These are phyloP conservation scores for Drosophila funebris DNA, from an alignment of 1,140 invertebrate species.

Conservation along the genomic window DNA sequence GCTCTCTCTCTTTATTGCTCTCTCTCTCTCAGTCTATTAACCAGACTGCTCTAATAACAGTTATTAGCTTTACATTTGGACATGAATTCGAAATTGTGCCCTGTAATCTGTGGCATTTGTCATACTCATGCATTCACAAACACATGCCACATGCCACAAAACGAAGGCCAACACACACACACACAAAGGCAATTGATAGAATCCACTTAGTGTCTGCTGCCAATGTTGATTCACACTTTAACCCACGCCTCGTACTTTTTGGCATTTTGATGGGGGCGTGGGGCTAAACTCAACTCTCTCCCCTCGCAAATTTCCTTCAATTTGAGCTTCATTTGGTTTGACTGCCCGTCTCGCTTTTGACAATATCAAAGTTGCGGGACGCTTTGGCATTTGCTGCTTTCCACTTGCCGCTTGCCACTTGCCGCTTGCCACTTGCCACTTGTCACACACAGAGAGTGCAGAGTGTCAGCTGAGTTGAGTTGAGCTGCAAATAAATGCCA, in stretches of 20 bases:
- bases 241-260: neutral
- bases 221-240: constrained; percentile 3
- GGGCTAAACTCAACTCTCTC: neutral
- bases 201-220: constrained; percentile 60
- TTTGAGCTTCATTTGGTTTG: constrained; percentile 25
- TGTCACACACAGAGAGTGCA: neutral
- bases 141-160: constrained; percentile 40
- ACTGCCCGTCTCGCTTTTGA: constrained; percentile 37
- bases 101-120: constrained; percentile 24
- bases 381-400: neutral
- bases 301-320: constrained; percentile 7
- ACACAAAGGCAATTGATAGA: constrained; percentile 60
- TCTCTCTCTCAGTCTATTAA: neutral
- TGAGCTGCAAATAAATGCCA: constrained; percentile 74
- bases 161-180: constrained; percentile 1
- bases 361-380: constrained; percentile 68
- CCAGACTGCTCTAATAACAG: constrained; percentile 37
- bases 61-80: constrained; percentile 35
- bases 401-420: constrained; percentile 20
- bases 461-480: neutral
- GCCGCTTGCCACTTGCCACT: neutral
- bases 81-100: constrained; percentile 22
- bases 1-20: neutral
- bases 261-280: too few relatives aligned
- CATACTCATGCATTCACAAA: constrained; percentile 16